Conservation (phyloP, 2,888 invertebrate genomes). For the Cyclophora punctaria region DNA sequence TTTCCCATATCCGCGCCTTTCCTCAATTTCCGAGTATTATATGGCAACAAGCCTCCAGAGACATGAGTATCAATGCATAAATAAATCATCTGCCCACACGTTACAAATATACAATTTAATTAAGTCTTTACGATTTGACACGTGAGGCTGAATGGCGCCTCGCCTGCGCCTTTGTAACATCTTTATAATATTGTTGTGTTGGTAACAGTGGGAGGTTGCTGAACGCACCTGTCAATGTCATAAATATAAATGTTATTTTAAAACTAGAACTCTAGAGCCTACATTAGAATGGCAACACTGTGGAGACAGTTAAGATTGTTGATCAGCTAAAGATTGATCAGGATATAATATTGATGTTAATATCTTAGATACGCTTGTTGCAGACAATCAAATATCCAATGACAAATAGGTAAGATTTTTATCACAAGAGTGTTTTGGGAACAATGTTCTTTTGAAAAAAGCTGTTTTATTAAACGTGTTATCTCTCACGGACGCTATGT, state of each 20-base stretch:
- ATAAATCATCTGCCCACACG: constrained; percentile 62
- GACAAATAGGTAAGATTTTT: no score
- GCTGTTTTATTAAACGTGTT: no score
- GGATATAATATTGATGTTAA: no score
- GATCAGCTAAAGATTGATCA: constrained; percentile 1
- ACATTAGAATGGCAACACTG: constrained; percentile 16
- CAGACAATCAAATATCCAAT: no score
- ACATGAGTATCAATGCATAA: constrained; percentile 28
- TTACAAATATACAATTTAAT: constrained; percentile 60
- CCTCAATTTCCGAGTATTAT: constrained; percentile 4
- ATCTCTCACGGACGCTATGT: no score
- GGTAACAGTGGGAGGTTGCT: constrained; percentile 57
- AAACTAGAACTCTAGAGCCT: constrained; percentile 10
- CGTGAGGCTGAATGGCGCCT: constrained; percentile 52
- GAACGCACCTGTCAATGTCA: constrained; percentile 60
- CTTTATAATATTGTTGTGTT: constrained; percentile 24
- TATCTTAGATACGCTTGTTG: no score
- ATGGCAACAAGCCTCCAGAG: constrained; percentile 25
- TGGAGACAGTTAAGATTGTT: constrained; percentile 2
- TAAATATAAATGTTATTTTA: constrained; percentile 33
- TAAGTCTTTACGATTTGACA: constrained; percentile 62
- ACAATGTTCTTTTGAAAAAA: no score
- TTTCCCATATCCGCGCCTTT: constrained; percentile 16
- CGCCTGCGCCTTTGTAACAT: constrained; percentile 51
- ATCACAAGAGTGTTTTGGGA: no score